Percentiles rank a stretch among this genome's conserved stretches.
Conservation (phyloP, 1,140 invertebrate species). For the Lanistes nyassanus region DNA sequence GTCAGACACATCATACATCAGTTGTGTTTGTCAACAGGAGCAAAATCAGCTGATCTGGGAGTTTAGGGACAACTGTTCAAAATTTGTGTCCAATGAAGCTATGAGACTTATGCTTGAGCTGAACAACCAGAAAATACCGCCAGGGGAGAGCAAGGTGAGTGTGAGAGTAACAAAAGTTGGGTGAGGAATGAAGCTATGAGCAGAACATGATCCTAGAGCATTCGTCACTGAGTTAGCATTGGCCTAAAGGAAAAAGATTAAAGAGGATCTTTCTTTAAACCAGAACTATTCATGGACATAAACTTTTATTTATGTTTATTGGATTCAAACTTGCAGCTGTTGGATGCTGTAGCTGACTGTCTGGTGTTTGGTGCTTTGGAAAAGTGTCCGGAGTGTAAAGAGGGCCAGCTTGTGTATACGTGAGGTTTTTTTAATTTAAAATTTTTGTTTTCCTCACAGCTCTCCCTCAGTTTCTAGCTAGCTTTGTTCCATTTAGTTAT, state of each 20-base stretch:
- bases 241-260: no score
- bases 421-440: constrained; percentile 50
- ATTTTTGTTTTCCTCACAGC: no score
- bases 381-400: constrained; percentile 83
- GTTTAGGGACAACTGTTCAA: constrained; percentile 73
- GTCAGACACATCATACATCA: no score
- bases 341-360: constrained; percentile 83
- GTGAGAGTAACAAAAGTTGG: no score
- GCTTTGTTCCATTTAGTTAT: no score
- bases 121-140: constrained; percentile 78
- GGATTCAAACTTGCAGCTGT: constrained; percentile 71
- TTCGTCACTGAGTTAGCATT: no score
- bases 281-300: no score
- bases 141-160: constrained; percentile 74
- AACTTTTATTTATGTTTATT: not conserved
- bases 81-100: constrained; percentile 61
- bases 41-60: constrained; percentile 86
- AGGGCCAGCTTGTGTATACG: constrained; percentile 75
- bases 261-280: no score
- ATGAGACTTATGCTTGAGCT: constrained; percentile 75
- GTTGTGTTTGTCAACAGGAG: constrained; percentile 67
- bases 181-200: no score
- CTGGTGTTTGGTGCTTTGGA: constrained; percentile 85
- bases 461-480: no score
- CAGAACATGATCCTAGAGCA: no score